A percentile compares a stretch with the other conserved stretches of the same genome.
phyloP scores from a whole-genome alignment of 2,888 invertebrate genomes.

The Xylophagus ater region DNA sequence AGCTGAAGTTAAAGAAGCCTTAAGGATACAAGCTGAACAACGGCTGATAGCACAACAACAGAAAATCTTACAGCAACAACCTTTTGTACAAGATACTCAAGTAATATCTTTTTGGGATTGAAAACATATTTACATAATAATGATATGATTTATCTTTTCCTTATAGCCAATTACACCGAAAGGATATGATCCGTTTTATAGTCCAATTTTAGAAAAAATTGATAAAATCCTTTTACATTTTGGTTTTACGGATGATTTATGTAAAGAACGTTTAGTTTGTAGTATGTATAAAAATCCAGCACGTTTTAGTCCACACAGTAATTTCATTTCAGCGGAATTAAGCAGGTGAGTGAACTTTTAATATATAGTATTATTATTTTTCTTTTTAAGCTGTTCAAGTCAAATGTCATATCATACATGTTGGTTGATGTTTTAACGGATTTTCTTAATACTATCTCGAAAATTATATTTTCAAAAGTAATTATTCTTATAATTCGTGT shows the following conservation, averaged over 20 bases:
- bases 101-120: slow-evolving; percentile 23
- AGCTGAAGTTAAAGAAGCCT: slow-evolving; percentile 46
- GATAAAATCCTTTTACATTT: slow-evolving; percentile 61
- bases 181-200: slow-evolving; percentile 56
- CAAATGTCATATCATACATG: too few species aligned
- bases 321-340: slow-evolving; percentile 73
- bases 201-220: slow-evolving; percentile 64
- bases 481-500: too few species aligned
- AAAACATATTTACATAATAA: not conserved
- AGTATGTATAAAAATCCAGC: slow-evolving; percentile 74
- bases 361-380: too few species aligned
- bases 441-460: too few species aligned
- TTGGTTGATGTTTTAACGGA: too few species aligned
- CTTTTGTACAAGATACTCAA: slow-evolving; percentile 37
- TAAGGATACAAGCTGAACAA: slow-evolving; percentile 46
- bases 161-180: slow-evolving; percentile 34
- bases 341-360: slow-evolving; percentile 62
- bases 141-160: too few species aligned
- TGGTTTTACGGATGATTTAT: slow-evolving; percentile 58
- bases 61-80: slow-evolving; percentile 43
- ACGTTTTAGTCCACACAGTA: slow-evolving; percentile 75
- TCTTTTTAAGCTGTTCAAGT: too few species aligned
- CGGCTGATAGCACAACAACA: slow-evolving; percentile 49
- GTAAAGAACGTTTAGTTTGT: slow-evolving; percentile 69
- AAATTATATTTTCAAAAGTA: too few species aligned